Conservation (phyloP, 1,140 invertebrate genomes). For the Cyphomyrmex costatus region DNA sequence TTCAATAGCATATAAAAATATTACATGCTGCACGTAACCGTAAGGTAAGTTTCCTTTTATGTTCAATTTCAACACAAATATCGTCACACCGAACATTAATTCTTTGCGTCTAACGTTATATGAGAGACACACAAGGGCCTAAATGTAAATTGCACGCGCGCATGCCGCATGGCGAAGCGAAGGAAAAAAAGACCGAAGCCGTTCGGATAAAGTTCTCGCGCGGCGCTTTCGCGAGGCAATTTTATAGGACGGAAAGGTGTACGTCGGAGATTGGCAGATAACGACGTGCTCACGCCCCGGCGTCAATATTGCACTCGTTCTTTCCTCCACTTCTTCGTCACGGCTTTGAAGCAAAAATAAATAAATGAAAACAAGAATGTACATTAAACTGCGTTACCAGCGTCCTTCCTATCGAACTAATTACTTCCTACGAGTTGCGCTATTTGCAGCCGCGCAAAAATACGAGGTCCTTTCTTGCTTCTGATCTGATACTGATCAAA, state of each 20-base stretch:
- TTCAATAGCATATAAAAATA: neutral
- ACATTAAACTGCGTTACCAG: slow-evolving; percentile 36
- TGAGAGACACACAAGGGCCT: neutral
- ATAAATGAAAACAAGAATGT: slow-evolving; percentile 34
- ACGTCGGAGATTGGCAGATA: slow-evolving; percentile 57
- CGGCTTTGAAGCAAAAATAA: slow-evolving; percentile 12
- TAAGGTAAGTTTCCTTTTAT: neutral
- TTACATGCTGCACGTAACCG: no score
- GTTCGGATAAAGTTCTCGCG: slow-evolving; percentile 27
- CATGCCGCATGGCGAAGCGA: slow-evolving; percentile 17
- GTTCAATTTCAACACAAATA: neutral
- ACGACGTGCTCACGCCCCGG: slow-evolving; percentile 9
- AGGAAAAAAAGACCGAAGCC: no score
- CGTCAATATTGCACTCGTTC: slow-evolving; percentile 55
- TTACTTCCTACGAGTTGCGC: slow-evolving; percentile 40
- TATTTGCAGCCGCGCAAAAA: slow-evolving; percentile 4
- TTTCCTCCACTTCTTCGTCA: neutral
- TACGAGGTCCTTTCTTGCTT: neutral
- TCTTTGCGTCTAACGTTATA: neutral
- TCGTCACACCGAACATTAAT: neutral
- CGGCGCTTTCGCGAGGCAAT: slow-evolving; percentile 45
- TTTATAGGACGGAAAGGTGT: slow-evolving; percentile 48
- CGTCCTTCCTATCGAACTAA: slow-evolving; percentile 32
- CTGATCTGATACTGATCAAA: slow-evolving; percentile 9
- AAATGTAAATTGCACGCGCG: neutral